Percentiles rank a stretch among this genome's conserved stretches.
These are phyloP conservation scores for Dreissena polymorpha DNA, from an alignment of 1,140 invertebrate species.

Conservation along the genomic window DNA sequence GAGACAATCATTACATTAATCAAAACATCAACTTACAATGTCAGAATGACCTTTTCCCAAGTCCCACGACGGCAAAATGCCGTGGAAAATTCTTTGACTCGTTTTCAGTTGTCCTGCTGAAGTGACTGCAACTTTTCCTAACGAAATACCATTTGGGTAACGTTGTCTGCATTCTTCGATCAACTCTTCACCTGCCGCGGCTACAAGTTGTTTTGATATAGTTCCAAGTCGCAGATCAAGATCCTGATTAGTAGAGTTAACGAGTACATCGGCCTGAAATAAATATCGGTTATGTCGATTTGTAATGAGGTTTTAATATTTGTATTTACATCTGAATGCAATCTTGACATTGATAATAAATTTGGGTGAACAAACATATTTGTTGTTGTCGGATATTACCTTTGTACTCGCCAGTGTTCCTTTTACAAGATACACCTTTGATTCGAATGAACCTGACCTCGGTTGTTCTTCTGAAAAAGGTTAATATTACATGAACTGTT, in stretches of 20 bases:
- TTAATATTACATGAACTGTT: too few species aligned
- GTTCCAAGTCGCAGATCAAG: conserved; percentile 1
- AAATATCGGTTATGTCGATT: too few species aligned
- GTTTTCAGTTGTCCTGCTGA: background rate
- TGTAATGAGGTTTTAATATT: too few species aligned
- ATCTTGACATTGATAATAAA: too few species aligned
- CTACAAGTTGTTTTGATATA: conserved; percentile 5
- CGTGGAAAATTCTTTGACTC: conserved; percentile 2
- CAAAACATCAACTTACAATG: background rate
- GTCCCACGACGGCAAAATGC: background rate
- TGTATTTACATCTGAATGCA: too few species aligned
- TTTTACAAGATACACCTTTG: too few species aligned
- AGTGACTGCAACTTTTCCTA: conserved; percentile 11
- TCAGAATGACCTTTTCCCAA: background rate
- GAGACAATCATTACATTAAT: too few species aligned
- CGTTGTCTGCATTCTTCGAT: background rate
- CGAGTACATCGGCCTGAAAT: conserved; percentile 37
- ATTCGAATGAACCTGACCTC: too few species aligned
- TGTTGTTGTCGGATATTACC: too few species aligned
- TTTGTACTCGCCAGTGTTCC: too few species aligned
- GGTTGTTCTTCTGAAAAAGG: too few species aligned
- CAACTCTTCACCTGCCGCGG: background rate
- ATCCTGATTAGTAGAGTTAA: background rate
- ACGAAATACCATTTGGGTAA: background rate
- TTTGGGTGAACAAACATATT: too few species aligned